Conservation (phyloP, 2,113 vertebrate species). For the Paramisgurnus dabryanus region DNA sequence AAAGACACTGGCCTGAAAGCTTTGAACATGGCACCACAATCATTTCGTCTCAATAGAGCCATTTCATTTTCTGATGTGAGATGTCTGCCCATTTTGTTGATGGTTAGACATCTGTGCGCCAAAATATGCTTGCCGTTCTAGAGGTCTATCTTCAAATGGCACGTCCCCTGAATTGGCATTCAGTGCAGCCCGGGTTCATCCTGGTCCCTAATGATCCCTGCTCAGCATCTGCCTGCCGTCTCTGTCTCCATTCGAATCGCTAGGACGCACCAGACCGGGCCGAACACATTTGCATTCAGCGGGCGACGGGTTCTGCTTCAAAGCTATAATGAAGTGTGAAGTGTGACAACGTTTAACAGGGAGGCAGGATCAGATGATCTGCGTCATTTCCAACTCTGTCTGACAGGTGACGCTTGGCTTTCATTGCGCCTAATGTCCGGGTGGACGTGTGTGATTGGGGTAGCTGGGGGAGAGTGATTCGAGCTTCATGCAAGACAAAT, state of each 20-base stretch:
- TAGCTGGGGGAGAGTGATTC: constrained; percentile 28
- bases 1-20: constrained; percentile 27
- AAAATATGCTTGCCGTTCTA: neutral
- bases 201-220: constrained; percentile 67
- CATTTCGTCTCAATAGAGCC: neutral
- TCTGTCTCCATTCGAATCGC: constrained; percentile 50
- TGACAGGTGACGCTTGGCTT: constrained; percentile 70
- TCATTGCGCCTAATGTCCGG: constrained; percentile 73
- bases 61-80: constrained; percentile 4
- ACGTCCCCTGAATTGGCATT: constrained; percentile 58
- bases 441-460: constrained; percentile 49
- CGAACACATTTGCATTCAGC: constrained; percentile 51
- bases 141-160: constrained; percentile 39
- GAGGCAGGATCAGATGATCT: constrained; percentile 72
- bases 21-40: constrained; percentile 4
- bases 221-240: constrained; percentile 37
- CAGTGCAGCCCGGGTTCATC: constrained; percentile 52
- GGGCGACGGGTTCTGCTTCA: constrained; percentile 52
- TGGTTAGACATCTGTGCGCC: neutral
- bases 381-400: constrained; percentile 68
- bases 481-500: constrained; percentile 36
- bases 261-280: constrained; percentile 41
- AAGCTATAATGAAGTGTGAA: constrained; percentile 74
- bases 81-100: constrained; percentile 30
- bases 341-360: constrained; percentile 72